A percentile compares a stretch with the other conserved stretches of the same genome.
These are phyloP conservation scores for Patella vulgata DNA, from an alignment of 1,140 invertebrate genomes.

Conservation along the genomic window DNA sequence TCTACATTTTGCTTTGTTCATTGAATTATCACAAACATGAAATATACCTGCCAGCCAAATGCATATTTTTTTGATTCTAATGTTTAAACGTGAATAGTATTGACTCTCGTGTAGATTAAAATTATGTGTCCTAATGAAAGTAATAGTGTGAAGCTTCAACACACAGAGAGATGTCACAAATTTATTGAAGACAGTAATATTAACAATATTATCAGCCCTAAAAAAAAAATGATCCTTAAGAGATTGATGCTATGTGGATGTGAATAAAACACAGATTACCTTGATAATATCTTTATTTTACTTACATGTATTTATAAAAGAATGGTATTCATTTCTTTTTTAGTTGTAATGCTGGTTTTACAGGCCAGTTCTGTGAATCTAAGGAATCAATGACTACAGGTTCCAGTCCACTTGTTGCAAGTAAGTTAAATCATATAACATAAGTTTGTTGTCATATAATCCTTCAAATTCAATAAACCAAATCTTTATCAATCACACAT, in stretches of 20 bases:
- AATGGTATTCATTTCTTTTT: too few species aligned
- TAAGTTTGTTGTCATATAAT: background rate
- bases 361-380: conserved; percentile 5
- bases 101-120: background rate
- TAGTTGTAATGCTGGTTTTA: conserved; percentile 13
- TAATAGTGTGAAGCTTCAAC: too few species aligned
- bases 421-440: background rate
- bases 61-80: background rate
- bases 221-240: too few species aligned
- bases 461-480: background rate
- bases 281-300: too few species aligned
- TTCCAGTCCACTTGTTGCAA: background rate
- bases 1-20: too few species aligned
- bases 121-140: background rate
- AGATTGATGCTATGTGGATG: too few species aligned
- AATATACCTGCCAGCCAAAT: background rate
- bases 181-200: too few species aligned
- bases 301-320: too few species aligned
- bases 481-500: background rate
- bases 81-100: background rate
- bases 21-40: too few species aligned
- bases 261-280: too few species aligned
- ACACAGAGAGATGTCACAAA: too few species aligned
- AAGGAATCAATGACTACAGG: background rate
- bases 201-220: too few species aligned